A percentile compares a stretch with the other conserved stretches of the same genome.
These are phyloP conservation scores for Euthynnus affinis DNA, from an alignment of 2,797 vertebrate genomes.

Conservation along the genomic window DNA sequence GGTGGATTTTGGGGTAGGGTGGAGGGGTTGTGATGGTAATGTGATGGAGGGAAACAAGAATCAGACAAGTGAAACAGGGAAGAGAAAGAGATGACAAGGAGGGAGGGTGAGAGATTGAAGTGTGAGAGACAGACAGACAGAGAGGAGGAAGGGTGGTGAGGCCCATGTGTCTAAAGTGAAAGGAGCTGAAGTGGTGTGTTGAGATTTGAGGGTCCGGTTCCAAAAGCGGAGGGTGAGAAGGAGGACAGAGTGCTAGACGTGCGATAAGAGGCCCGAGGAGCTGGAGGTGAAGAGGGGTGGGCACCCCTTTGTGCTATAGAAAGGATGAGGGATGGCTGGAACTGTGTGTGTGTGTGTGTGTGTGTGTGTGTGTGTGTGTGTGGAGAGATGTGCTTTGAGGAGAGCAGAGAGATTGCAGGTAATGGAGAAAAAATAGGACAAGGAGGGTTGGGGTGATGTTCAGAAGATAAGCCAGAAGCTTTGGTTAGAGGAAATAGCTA, in stretches of 20 bases:
- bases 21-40: not conserved
- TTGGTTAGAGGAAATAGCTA: constrained; percentile 38
- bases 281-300: constrained; percentile 43
- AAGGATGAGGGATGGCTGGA: constrained; percentile 10
- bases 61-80: constrained; percentile 27
- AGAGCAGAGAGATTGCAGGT: constrained; percentile 17
- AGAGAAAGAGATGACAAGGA: constrained; percentile 10
- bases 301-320: constrained; percentile 37
- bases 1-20: constrained; percentile 1
- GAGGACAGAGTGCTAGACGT: constrained; percentile 30
- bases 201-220: constrained; percentile 61
- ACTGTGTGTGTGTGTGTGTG: not conserved
- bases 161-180: constrained; percentile 23
- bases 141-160: not conserved
- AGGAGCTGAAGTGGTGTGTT: constrained; percentile 49
- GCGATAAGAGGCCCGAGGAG: constrained; percentile 62
- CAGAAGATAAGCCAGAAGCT: constrained; percentile 46
- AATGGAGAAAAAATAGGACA: constrained; percentile 20
- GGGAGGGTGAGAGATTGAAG: not conserved
- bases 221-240: constrained; percentile 42
- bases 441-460: constrained; percentile 30
- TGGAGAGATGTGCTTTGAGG: constrained; percentile 3
- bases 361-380: not conserved
- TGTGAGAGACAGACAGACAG: not conserved
- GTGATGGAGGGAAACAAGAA: not conserved